Conservation (phyloP, 1,140 invertebrate genomes). For the Rhagoletis pomonella region DNA sequence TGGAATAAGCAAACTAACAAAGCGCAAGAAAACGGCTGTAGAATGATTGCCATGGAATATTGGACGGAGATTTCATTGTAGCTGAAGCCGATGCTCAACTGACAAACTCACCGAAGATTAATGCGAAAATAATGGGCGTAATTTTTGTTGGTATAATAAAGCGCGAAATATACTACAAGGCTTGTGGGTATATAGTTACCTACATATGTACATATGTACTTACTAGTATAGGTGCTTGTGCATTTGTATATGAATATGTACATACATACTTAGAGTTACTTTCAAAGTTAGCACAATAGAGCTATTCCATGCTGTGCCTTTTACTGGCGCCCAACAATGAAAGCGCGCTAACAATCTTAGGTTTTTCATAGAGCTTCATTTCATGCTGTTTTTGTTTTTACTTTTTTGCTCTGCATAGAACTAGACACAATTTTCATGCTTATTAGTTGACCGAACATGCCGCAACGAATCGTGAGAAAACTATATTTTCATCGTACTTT, state of each 20-base stretch:
- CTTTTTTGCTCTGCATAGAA: background rate
- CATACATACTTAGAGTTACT: background rate
- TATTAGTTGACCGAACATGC: constrained; percentile 51
- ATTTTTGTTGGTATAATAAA: background rate
- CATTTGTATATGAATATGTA: background rate
- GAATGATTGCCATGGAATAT: background rate
- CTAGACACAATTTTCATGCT: constrained; percentile 26
- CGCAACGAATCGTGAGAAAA: constrained; percentile 51
- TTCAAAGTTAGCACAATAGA: background rate
- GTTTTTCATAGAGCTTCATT: background rate
- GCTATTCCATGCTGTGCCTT: constrained; percentile 15
- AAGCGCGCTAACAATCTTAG: background rate
- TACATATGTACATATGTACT: no score
- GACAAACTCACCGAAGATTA: constrained; percentile 23
- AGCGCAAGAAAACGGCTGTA: background rate
- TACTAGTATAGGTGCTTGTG: no score
- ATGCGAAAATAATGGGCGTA: constrained; percentile 23
- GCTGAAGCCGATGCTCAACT: background rate
- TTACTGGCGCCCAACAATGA: constrained; percentile 35
- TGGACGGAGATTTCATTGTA: background rate
- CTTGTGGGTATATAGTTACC: no score
- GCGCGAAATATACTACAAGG: background rate
- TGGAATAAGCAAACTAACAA: background rate
- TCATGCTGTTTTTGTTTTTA: background rate
- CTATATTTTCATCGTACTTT: background rate